Evolutionary conservation across 2,113 vertebrate genomes (phyloP), one percentile per base, ranked within the genome.

Genomic region (Microtus richardsoni): DNA sequence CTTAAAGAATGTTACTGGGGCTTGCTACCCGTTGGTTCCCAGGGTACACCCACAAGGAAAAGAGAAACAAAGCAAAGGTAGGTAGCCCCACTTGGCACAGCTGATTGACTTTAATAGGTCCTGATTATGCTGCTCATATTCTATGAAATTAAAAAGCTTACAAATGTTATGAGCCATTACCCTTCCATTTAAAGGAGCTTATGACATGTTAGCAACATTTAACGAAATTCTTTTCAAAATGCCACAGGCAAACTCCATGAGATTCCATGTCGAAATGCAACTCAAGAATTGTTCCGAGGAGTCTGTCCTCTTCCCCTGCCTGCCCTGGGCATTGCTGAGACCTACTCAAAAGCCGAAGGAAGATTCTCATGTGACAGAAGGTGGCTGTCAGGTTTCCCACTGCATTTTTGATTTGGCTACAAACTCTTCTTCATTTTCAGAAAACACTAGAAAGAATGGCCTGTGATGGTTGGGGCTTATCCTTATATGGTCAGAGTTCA

Each of bases 71-170:
- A 98, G 95, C 97, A 11, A 93, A 98, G 96, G 98, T 96, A 96
- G 98, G 98, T 96, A 98, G 96, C 94, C 96, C 97, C 98, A 96
- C 95, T 98, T 96, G 97, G 98, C 97, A 98, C 97, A 98, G 98
- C 85, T 98, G 98, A 98, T 98, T 98, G 90, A 97, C 98, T 98
- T 98, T 98, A 98, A 98, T 98, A 98, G 98, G 98, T 98, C 98
- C 98, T 98, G 98, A 99, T 99, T 98, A 98, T 97, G 98, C 97
- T 99, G 98, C 98, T 98, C 98, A 98, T 98, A 99, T 98, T 98
- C 98, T 98, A 98, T 99, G 98, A 99, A 99, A 99, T 99, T 99
- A 98, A 98, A 99, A 99, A 98, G 98, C 98, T 98, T 99, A 99
- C 98, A 99, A 98, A 98, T 98, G 98, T 98, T 98, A 98, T 98